Evolutionary conservation across 1,140 invertebrate genomes (phyloP), one percentile per base, ranked within the genome.

Genomic region (Diorhabda carinulata): DNA sequence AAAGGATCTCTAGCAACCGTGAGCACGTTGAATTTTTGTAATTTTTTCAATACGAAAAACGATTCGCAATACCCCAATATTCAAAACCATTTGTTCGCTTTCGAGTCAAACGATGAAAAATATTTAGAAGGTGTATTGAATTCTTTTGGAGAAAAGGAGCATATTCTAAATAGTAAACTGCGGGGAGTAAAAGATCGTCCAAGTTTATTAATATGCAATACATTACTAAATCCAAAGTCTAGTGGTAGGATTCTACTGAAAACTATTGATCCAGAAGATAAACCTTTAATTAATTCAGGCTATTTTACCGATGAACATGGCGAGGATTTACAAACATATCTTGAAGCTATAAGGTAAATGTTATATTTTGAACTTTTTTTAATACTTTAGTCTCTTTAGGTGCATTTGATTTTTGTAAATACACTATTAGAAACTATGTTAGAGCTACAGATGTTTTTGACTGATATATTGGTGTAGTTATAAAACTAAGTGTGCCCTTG

Each of bases 251-350:
- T 91, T 8, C 78, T 83, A 70, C 77, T 91, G 10, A 83, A 79
- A 64, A 81, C 80, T 65, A 80, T 66, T 40, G 82, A 91, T 81
- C 89, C 90, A 2, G 83, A 82, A 45, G 84, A 85, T 64, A 83
- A 85, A 74, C 91, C 91, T 0, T 78, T 87, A n/a, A 91, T 95
- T 45, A 83, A 88, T 73, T 85, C 92, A 0, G 90, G 90, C 58
- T 91, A 91, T 63, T 85, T 91, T 7, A 79, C 76, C 0, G 77
- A 86, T 52, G 61, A 76, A 0, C 75, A 82, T 2, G 88, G 90
- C 63, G 71, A 86, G 2, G 77, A 83, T 3, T 69, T 78, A 0
- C 63, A 76, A 67, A 69, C 60, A 5, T 43, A 84, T 4, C 68
- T 82, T 57, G 75, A 82, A 74, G 83, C 81, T 56, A 79, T 85